phyloP scores from a whole-genome alignment of 1,140 invertebrate genomes.

The Scaptomyza pallida region DNA sequence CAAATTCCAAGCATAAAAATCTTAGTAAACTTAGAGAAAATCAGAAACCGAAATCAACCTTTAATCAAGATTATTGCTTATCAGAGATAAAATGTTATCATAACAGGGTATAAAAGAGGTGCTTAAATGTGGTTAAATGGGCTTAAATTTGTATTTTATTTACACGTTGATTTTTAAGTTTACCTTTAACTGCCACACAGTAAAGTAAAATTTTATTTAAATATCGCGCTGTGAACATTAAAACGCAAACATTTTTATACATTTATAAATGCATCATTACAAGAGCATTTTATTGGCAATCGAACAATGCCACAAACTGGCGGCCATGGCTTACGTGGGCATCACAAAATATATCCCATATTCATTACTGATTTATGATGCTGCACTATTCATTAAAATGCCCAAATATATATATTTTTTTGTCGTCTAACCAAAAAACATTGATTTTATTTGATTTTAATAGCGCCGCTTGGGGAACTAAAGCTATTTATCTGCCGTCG shows the following conservation, averaged over 20 bases:
- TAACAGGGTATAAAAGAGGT: not conserved
- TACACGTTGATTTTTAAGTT: slow-evolving; percentile 38
- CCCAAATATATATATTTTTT: slow-evolving; percentile 39
- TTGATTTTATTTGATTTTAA: slow-evolving; percentile 81
- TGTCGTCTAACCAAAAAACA: slow-evolving; percentile 30
- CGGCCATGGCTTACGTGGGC: slow-evolving; percentile 47
- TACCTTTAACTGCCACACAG: slow-evolving; percentile 15
- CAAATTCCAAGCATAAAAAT: too few species aligned
- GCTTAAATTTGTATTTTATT: slow-evolving; percentile 3
- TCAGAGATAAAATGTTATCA: too few species aligned
- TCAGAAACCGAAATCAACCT: too few species aligned
- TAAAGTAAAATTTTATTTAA: slow-evolving; percentile 75
- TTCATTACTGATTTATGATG: slow-evolving; percentile 77
- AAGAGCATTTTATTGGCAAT: slow-evolving; percentile 62
- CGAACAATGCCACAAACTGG: slow-evolving; percentile 34
- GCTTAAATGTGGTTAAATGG: not conserved
- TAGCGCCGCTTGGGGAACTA: slow-evolving; percentile 43
- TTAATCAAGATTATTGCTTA: not conserved
- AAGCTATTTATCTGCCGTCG: slow-evolving; percentile 58
- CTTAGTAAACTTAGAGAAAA: too few species aligned
- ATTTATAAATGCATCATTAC: slow-evolving; percentile 80
- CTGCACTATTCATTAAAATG: slow-evolving; percentile 70
- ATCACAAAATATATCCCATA: slow-evolving; percentile 30
- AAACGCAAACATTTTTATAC: slow-evolving; percentile 61
- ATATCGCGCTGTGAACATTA: slow-evolving; percentile 49